These are phyloP conservation scores for Spisula solida DNA, from an alignment of 2,888 invertebrate genomes.

Conservation along the genomic window DNA sequence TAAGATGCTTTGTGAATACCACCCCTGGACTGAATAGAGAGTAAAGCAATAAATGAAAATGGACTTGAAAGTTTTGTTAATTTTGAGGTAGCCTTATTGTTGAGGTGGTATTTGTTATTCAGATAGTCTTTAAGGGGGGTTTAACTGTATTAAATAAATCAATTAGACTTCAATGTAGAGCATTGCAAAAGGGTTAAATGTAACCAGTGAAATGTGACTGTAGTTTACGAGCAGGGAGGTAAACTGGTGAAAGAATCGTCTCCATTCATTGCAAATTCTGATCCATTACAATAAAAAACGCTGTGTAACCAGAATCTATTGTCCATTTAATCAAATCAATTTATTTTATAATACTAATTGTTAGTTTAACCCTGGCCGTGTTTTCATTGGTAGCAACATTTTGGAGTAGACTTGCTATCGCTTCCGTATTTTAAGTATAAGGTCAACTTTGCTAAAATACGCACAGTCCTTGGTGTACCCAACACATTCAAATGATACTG, in stretches of 20 bases:
- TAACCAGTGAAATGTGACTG: neutral
- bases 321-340: slow-evolving; percentile 41
- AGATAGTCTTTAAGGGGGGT: too few relatives aligned
- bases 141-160: too few relatives aligned
- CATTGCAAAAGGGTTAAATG: neutral
- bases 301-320: slow-evolving; percentile 12
- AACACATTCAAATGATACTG: too few relatives aligned
- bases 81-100: too few relatives aligned
- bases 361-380: slow-evolving; percentile 39
- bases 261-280: neutral
- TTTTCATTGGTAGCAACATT: neutral
- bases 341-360: slow-evolving; percentile 45
- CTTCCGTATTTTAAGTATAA: neutral
- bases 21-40: too few relatives aligned
- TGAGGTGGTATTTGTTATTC: too few relatives aligned
- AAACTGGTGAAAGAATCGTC: neutral
- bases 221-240: slow-evolving; percentile 22
- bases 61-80: too few relatives aligned
- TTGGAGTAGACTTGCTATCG: neutral
- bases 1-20: too few relatives aligned
- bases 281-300: slow-evolving; percentile 24
- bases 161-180: too few relatives aligned
- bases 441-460: neutral
- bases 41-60: too few relatives aligned
- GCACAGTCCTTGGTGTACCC: too few relatives aligned